Base-by-base conservation (phyloP, 1,140 invertebrate species). In the Triops cancriformis region DNA sequence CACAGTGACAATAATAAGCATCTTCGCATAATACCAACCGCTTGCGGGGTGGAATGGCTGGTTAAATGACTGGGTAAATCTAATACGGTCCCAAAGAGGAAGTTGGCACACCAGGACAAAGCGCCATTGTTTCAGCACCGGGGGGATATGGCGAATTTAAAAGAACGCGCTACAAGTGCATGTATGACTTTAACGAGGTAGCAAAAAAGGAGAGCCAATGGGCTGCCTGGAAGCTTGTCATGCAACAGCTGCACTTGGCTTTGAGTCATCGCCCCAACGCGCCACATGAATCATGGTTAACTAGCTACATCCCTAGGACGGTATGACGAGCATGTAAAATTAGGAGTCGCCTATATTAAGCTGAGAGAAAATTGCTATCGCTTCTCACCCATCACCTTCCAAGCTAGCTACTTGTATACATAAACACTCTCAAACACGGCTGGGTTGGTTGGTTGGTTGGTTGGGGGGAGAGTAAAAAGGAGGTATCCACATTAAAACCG, bases 231-330 rank as follows among this genome's bases (percentile, higher is more conserved):
- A 64, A 64, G 23, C 51, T 64, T 64, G 51, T 64, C 51, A 64
- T 64, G 51, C 51, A 64, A 64, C 51, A 64, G 51, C 51, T 64
- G 51, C 51, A 64, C 51, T 64, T 18, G 23, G 51, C 51, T 64
- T 64, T 64, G 51, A 64, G 51, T 64, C 51, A 64, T 64, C 51
- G 51, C 51, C 51, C 51, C 51, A 64, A 64, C 51, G 51, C 51
- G 51, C 51, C 51, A 12, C 51, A 64, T 64, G 51, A 64, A 64
- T 64, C 51, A 64, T 64, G 51, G 51, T 18, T 64, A 64, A 64
- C 51, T 64, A 64, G 51, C 51, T 64, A 64, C 51, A 64, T 64
- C 51, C 51, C 51, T 23, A 64, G 51, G 51, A 64, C 51, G 51
- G 51, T 64, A 64, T 64, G 51, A 64, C 51, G 51, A 23, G 51